These are phyloP conservation scores for Hydropsyche betteni DNA, from an alignment of 2,888 invertebrate species.

Conservation along the genomic window DNA sequence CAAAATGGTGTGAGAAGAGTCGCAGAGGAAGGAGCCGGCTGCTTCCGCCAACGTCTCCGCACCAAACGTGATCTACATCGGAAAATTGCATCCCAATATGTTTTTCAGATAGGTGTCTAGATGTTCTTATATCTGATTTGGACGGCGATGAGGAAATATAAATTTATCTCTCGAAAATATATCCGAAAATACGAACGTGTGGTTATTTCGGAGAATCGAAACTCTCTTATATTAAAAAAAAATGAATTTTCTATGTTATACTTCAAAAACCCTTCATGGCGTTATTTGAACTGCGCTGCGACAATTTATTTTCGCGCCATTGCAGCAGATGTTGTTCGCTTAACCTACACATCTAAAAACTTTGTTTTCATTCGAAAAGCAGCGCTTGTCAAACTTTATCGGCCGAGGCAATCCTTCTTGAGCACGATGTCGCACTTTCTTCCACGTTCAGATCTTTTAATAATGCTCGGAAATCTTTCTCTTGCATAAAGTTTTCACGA, in stretches of 20 bases:
- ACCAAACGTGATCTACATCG: constrained; percentile 41
- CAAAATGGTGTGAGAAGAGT: neutral
- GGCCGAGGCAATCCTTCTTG: constrained; percentile 2
- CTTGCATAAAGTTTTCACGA: neutral
- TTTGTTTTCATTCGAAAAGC: constrained; percentile 1
- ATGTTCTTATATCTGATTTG: constrained; percentile 39
- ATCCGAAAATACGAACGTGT: neutral
- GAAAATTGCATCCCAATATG: constrained; percentile 41
- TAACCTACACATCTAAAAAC: constrained; percentile 8
- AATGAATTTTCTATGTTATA: too few relatives aligned
- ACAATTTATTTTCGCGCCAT: neutral
- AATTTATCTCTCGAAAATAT: constrained; percentile 20
- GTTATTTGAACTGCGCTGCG: neutral
- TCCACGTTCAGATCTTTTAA: constrained; percentile 1
- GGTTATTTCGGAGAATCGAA: neutral
- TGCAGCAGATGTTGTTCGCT: constrained; percentile 10
- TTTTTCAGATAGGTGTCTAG: constrained; percentile 35
- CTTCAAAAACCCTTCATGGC: too few relatives aligned
- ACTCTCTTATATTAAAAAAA: too few relatives aligned
- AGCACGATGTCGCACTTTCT: neutral
- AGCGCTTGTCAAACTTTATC: constrained; percentile 31
- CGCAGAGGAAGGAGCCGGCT: constrained; percentile 18
- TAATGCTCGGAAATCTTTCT: constrained; percentile 15
- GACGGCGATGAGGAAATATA: constrained; percentile 16
- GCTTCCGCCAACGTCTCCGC: constrained; percentile 35